Percentiles rank a stretch among this genome's conserved stretches.
phyloP scores from a whole-genome alignment of 2,113 vertebrate species.

The Natator depressus region DNA sequence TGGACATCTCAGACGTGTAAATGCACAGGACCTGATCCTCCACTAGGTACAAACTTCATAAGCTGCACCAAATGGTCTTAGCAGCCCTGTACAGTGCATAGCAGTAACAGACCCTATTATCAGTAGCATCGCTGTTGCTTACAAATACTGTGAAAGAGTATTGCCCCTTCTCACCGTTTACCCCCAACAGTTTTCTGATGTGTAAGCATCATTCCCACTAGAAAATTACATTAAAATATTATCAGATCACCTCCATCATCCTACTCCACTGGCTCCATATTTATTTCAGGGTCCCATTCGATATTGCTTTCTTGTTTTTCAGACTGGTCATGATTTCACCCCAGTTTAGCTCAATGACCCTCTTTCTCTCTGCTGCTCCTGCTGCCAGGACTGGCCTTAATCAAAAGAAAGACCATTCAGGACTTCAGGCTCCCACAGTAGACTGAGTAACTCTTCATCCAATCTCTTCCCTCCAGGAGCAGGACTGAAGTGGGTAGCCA shows the following conservation, averaged over 20 bases:
- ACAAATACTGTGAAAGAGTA: background rate
- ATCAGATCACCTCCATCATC: background rate
- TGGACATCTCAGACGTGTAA: background rate
- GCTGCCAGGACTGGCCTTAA: background rate
- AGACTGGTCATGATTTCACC: background rate
- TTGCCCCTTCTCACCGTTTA: background rate
- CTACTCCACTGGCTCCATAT: background rate
- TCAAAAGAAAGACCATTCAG: background rate
- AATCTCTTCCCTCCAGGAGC: background rate
- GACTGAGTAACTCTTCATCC: background rate
- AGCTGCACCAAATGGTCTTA: background rate
- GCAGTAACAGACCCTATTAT: background rate
- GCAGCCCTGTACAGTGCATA: background rate
- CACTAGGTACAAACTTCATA: background rate
- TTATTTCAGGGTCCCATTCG: fast-evolving
- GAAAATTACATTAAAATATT: background rate
- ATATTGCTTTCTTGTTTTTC: background rate
- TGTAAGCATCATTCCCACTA: fast-evolving
- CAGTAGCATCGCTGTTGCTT: background rate
- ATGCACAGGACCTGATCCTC: background rate
- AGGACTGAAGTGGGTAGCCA: background rate
- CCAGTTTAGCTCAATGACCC: background rate
- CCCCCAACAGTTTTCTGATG: fast-evolving
- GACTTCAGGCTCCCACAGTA: background rate
- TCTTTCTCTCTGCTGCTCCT: background rate